phyloP scores from a whole-genome alignment of 2,113 vertebrate species.

The Psilopsiagon aymara region DNA sequence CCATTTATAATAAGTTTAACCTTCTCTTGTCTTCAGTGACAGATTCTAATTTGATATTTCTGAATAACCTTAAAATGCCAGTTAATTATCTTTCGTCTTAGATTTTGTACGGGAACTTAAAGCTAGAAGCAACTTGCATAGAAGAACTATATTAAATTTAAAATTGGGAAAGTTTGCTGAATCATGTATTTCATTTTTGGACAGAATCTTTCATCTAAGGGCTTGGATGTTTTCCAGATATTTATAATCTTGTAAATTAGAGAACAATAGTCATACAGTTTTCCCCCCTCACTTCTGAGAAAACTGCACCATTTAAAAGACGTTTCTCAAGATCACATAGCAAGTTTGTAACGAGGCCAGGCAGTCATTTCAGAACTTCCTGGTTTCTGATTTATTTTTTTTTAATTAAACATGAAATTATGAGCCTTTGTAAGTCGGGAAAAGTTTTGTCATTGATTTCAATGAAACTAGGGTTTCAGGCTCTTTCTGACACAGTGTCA shows the following conservation, averaged over 20 bases:
- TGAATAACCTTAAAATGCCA: constrained; percentile 27
- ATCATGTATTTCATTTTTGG: background rate
- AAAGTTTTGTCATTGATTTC: background rate
- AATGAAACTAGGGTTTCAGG: background rate
- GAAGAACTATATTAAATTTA: background rate
- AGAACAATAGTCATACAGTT: background rate
- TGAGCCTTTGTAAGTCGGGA: background rate
- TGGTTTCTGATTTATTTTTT: background rate
- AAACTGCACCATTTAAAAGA: background rate
- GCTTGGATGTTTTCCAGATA: background rate
- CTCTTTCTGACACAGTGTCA: background rate
- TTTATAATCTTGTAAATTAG: background rate
- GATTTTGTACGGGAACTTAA: background rate
- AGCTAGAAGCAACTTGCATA: background rate
- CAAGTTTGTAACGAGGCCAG: background rate
- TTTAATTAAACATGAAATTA: background rate
- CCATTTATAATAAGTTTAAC: background rate
- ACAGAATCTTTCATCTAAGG: background rate
- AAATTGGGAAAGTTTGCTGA: background rate
- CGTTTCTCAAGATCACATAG: background rate
- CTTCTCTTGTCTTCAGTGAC: background rate
- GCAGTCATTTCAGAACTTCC: background rate
- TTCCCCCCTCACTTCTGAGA: background rate
- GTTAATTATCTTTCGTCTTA: background rate
- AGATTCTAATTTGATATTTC: constrained; percentile 4